Evolutionary conservation across 2,797 vertebrate species (phyloP).

Genomic region (Arrhamphus sclerolepis): DNA sequence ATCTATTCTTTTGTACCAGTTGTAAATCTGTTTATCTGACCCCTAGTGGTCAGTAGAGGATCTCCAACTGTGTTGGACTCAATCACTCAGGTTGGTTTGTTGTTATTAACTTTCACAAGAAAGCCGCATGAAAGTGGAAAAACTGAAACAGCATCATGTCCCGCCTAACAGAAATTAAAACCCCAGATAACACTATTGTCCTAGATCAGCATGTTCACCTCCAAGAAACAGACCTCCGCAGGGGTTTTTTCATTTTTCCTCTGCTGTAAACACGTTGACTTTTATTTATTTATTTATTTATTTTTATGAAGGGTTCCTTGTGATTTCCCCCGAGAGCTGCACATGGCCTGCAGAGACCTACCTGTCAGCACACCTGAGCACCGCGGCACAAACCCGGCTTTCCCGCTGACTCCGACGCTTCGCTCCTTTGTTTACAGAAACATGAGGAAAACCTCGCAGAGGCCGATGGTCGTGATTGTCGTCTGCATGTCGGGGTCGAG

Average conservation of each 20-base stretch:
- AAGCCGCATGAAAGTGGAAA: too few relatives aligned
- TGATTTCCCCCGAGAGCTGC: conserved; percentile 79
- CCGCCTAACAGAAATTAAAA: conserved; percentile 9
- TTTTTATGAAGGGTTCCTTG: conserved; percentile 41
- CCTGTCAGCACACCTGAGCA: conserved; percentile 84
- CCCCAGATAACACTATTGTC: conserved; percentile 1
- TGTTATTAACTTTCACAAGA: too few relatives aligned
- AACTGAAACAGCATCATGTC: too few relatives aligned
- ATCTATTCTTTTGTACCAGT: too few relatives aligned
- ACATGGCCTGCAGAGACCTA: conserved; percentile 64
- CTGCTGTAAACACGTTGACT: conserved; percentile 55
- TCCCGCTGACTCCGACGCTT: conserved; percentile 66
- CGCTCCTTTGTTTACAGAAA: conserved; percentile 52
- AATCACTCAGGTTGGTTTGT: too few relatives aligned
- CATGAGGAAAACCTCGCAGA: conserved; percentile 58
- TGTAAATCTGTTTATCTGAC: too few relatives aligned
- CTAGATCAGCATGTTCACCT: conserved; percentile 4
- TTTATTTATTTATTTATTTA: too few relatives aligned
- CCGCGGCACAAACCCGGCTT: conserved; percentile 55
- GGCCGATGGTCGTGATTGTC: conserved; percentile 2
- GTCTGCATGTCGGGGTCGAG: conserved; percentile 18
- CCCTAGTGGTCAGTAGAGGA: too few relatives aligned
- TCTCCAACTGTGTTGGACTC: too few relatives aligned
- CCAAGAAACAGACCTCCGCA: conserved; percentile 33
- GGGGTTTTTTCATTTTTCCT: conserved; percentile 16